These are phyloP conservation scores for Dysidea cf. avara DNA, from an alignment of 37 sponge, comb jelly and placozoan species.

Conservation along the genomic window DNA sequence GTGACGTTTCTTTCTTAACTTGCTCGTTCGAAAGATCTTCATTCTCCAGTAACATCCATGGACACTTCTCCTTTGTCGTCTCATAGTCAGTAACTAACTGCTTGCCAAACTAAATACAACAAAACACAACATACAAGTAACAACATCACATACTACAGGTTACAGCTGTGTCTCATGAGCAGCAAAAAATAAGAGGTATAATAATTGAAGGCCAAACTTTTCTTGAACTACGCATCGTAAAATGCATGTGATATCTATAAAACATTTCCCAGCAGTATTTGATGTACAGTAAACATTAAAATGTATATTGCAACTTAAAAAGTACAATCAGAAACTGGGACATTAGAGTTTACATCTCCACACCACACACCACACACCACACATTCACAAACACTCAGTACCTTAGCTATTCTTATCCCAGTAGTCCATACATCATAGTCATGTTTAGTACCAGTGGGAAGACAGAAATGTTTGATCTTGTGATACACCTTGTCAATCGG, in stretches of 20 bases:
- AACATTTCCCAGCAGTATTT: no score
- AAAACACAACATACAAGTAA: no score
- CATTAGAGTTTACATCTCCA: no score
- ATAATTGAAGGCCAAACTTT: no score
- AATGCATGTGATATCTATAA: no score
- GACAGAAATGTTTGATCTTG: conserved; percentile 69
- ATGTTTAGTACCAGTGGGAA: conserved; percentile 63
- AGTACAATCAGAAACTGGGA: no score
- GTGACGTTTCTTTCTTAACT: neutral
- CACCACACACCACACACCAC: no score
- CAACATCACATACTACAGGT: neutral
- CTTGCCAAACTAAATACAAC: conserved; percentile 54
- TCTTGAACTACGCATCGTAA: no score
- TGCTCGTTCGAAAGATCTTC: conserved; percentile 39
- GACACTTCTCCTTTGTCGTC: conserved; percentile 56
- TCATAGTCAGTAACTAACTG: conserved; percentile 55
- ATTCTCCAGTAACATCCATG: conserved; percentile 73
- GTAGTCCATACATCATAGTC: conserved; percentile 63
- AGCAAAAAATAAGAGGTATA: neutral
- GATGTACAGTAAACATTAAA: no score
- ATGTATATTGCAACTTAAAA: no score
- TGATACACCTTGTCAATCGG: conserved; percentile 53
- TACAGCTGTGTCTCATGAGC: neutral
- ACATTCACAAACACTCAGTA: no score
- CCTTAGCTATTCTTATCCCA: conserved; percentile 73